phyloP scores from a whole-genome alignment of 2,797 vertebrate genomes.

The Enteromius thamalakanensis region DNA sequence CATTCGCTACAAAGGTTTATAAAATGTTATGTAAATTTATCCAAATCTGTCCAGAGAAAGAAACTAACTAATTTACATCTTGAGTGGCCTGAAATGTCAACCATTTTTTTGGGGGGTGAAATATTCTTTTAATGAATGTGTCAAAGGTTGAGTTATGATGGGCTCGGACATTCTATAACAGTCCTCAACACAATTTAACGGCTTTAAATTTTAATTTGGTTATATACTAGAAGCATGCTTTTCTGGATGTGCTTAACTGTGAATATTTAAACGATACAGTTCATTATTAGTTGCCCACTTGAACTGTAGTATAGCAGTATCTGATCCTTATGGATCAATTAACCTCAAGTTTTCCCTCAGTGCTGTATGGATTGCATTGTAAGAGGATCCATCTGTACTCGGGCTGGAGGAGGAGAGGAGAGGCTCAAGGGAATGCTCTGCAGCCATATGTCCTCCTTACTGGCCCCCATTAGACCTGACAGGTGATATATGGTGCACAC shows the following conservation, averaged over 20 bases:
- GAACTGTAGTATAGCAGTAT: constrained; percentile 22
- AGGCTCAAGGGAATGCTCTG: constrained; percentile 66
- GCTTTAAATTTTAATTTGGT: neutral
- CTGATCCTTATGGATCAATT: constrained; percentile 23
- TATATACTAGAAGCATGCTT: neutral
- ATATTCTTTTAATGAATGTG: neutral
- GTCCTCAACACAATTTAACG: neutral
- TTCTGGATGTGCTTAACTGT: neutral
- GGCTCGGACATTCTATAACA: neutral
- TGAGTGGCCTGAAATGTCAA: neutral
- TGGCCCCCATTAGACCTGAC: constrained; percentile 76
- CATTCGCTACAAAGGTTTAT: neutral
- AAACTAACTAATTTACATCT: neutral
- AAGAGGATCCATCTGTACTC: constrained; percentile 64
- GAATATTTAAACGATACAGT: constrained; percentile 12
- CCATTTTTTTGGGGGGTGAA: neutral
- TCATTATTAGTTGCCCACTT: constrained; percentile 21
- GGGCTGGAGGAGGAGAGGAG: constrained; percentile 66
- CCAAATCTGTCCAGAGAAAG: neutral
- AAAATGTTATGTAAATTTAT: neutral
- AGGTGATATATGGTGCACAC: constrained; percentile 76
- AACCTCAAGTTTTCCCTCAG: constrained; percentile 49
- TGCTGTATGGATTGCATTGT: constrained; percentile 55
- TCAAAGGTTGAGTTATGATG: neutral
- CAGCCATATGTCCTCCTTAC: constrained; percentile 64